These are phyloP conservation scores for Hipparchia sbordonii DNA, from an alignment of 2,888 invertebrate species.

Conservation along the genomic window DNA sequence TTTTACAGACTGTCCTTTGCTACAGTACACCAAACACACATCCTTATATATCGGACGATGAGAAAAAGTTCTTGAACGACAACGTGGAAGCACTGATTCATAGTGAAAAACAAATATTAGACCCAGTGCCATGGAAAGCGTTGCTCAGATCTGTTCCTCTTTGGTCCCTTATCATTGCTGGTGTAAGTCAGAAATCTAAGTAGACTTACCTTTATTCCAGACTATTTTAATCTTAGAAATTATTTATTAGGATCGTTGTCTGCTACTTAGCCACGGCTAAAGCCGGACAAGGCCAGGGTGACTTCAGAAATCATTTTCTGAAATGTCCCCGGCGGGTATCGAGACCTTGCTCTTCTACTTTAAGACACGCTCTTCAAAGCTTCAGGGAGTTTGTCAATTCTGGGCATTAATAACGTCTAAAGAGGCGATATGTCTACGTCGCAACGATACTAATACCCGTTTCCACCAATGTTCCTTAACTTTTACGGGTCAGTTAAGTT, in stretches of 20 bases:
- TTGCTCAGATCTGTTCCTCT: conserved; percentile 86
- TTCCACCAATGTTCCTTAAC: too few relatives aligned
- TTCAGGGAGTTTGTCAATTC: too few relatives aligned
- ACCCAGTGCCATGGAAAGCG: conserved; percentile 87
- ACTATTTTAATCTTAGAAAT: not conserved
- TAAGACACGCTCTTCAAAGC: too few relatives aligned
- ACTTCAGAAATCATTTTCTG: too few relatives aligned
- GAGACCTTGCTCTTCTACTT: too few relatives aligned
- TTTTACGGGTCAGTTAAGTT: too few relatives aligned
- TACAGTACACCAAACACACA: conserved; percentile 79
- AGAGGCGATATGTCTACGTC: not conserved
- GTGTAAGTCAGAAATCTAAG: conserved; percentile 64
- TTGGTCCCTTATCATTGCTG: conserved; percentile 88
- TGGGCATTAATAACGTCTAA: too few relatives aligned
- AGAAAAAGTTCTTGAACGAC: conserved; percentile 80
- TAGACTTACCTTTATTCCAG: not conserved
- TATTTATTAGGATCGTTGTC: too few relatives aligned
- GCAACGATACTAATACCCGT: not conserved
- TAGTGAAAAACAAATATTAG: conserved; percentile 67
- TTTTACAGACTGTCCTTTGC: conserved; percentile 69
- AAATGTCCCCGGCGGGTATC: too few relatives aligned
- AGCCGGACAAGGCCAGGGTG: too few relatives aligned
- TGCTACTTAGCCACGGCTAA: too few relatives aligned
- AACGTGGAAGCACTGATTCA: conserved; percentile 80
- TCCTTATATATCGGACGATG: conserved; percentile 80